A percentile compares a stretch with the other conserved stretches of the same genome.
phyloP scores from a whole-genome alignment of 2,113 vertebrate genomes.

The Proterorhinus semilunaris region DNA sequence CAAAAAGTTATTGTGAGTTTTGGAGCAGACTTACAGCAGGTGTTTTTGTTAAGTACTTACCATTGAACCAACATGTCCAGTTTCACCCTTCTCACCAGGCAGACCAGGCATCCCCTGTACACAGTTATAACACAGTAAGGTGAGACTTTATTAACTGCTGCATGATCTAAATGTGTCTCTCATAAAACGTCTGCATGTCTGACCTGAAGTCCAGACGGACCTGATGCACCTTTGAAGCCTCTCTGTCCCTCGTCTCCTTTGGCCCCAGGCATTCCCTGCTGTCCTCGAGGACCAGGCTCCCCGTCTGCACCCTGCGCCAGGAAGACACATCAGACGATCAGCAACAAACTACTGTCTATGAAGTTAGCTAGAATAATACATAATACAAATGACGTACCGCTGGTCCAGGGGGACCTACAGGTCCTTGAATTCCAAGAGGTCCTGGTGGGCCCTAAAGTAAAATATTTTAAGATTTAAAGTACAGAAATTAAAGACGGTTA shows the following conservation, averaged over 20 bases:
- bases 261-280: slow-evolving; percentile 87
- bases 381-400: slow-evolving; percentile 69
- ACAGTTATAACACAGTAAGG: background rate
- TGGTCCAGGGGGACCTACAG: slow-evolving; percentile 81
- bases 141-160: background rate
- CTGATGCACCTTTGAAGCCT: slow-evolving; percentile 80
- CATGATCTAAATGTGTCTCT: background rate
- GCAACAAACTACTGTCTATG: background rate
- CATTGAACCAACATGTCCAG: slow-evolving; percentile 86
- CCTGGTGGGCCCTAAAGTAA: slow-evolving; percentile 84
- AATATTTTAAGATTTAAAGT: slow-evolving; percentile 19
- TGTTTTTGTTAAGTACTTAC: slow-evolving; percentile 66
- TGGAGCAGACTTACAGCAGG: slow-evolving; percentile 21
- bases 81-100: slow-evolving; percentile 90
- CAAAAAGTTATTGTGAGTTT: slow-evolving; percentile 12
- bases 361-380: no score
- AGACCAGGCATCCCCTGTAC: slow-evolving; percentile 88
- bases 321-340: slow-evolving; percentile 1
- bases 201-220: slow-evolving; percentile 87
- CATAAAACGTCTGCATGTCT: slow-evolving; percentile 1
- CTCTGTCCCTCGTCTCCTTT: slow-evolving; percentile 89
- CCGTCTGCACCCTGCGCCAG: slow-evolving; percentile 83
- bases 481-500: no score
- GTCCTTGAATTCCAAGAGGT: slow-evolving; percentile 83
- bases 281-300: slow-evolving; percentile 85